Percentiles rank a stretch among this genome's conserved stretches.
Evolutionary conservation across 2,797 vertebrate genomes (phyloP).

Genomic region (Microctenopoma stevenorrisi): DNA sequence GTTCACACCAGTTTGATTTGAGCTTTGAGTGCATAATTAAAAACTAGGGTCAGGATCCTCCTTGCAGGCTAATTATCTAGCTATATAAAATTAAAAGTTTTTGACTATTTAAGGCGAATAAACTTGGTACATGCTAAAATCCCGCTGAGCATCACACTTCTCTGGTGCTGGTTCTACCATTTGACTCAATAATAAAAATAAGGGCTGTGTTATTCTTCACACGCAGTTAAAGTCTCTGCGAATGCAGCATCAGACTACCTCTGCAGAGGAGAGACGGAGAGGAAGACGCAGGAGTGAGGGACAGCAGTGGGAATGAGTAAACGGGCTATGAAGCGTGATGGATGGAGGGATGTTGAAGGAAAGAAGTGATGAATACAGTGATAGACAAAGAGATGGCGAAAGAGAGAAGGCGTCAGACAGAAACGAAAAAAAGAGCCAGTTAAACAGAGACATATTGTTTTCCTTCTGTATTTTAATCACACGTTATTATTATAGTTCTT

Average conservation of each 20-base stretch:
- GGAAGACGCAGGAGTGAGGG: slow-evolving; percentile 26
- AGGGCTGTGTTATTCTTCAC: background rate
- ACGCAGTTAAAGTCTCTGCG: background rate
- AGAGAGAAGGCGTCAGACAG: slow-evolving; percentile 12
- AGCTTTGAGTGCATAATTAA: no score
- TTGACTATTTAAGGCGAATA: no score
- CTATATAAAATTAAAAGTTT: no score
- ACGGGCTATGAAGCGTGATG: slow-evolving; percentile 27
- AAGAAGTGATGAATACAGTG: slow-evolving; percentile 9
- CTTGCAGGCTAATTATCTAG: no score
- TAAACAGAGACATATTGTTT: background rate
- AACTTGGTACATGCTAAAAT: no score
- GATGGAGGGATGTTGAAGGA: slow-evolving; percentile 27
- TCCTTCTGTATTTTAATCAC: no score
- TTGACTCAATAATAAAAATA: background rate
- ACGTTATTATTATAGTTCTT: no score
- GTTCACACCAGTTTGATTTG: no score
- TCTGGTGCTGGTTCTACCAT: background rate
- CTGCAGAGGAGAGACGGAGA: background rate
- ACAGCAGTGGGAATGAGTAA: slow-evolving; percentile 16
- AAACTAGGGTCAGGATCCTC: no score
- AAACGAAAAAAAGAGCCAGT: slow-evolving; percentile 6
- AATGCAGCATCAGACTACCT: slow-evolving; percentile 10
- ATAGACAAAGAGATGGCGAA: slow-evolving; percentile 21
- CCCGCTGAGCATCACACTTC: no score